Evolutionary conservation across 64 coral and sea anemone genomes (phyloP).

Genomic region (Acropora tenuis): DNA sequence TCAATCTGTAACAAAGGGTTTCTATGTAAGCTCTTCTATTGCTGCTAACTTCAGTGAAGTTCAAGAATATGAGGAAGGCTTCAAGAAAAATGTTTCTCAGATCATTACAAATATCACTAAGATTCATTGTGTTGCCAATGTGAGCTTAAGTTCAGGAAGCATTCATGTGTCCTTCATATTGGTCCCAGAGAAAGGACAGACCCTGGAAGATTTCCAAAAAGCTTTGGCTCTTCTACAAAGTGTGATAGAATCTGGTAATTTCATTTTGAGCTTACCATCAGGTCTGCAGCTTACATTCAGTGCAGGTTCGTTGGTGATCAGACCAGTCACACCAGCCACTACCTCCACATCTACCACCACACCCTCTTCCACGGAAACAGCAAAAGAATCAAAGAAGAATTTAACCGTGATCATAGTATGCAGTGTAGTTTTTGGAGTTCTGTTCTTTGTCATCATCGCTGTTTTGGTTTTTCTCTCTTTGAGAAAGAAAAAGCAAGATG

Average conservation of each 20-base stretch:
- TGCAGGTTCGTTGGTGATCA: conserved; percentile 45
- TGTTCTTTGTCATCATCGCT: conserved; percentile 36
- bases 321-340: background rate
- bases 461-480: conserved; percentile 55
- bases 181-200: conserved; percentile 13
- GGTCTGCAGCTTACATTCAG: conserved; percentile 47
- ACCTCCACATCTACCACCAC: background rate
- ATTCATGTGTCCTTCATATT: conserved; percentile 67
- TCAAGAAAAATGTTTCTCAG: background rate
- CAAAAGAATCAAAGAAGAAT: conserved; percentile 48
- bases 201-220: background rate
- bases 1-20: background rate
- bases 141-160: conserved; percentile 52
- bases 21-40: background rate
- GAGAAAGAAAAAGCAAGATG: conserved; percentile 14
- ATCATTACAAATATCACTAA: background rate
- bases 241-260: conserved; percentile 49
- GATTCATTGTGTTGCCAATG: conserved; percentile 12
- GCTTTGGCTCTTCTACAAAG: background rate
- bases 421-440: conserved; percentile 51
- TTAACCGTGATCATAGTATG: conserved; percentile 73
- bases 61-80: background rate
- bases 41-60: background rate
- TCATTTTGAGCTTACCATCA: conserved; percentile 45
- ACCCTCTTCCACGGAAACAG: background rate